These are phyloP conservation scores for Chrysotoxum bicinctum DNA, from an alignment of 2,888 invertebrate genomes.

Conservation along the genomic window DNA sequence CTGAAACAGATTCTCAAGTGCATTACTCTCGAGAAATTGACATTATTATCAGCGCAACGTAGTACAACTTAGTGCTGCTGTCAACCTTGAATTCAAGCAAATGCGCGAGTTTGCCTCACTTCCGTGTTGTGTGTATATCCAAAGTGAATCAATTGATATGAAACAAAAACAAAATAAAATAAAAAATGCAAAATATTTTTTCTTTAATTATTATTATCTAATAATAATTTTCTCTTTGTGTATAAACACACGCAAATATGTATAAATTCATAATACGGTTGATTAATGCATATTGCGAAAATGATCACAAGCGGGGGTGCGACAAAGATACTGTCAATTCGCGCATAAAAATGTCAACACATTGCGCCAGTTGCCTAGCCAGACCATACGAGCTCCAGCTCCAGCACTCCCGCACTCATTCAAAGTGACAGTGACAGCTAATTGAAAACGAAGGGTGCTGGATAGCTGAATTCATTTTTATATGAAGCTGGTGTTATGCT, in stretches of 20 bases:
- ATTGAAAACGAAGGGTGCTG: slow-evolving; percentile 66
- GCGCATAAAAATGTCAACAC: slow-evolving; percentile 71
- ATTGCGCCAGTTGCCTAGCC: slow-evolving; percentile 48
- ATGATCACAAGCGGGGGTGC: slow-evolving; percentile 16
- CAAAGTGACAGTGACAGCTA: slow-evolving; percentile 50
- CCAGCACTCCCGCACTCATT: slow-evolving; percentile 56
- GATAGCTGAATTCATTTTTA: slow-evolving; percentile 2
- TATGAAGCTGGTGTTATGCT: slow-evolving; percentile 26
- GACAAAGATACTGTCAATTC: slow-evolving; percentile 54
- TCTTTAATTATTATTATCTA: slow-evolving; percentile 35
- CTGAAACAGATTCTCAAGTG: slow-evolving; percentile 68
- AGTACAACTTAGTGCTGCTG: slow-evolving; percentile 22
- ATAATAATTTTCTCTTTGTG: slow-evolving; percentile 49
- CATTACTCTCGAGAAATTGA: slow-evolving; percentile 55
- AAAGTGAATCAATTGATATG: slow-evolving; percentile 53
- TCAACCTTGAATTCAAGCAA: slow-evolving; percentile 59
- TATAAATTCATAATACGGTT: slow-evolving; percentile 26
- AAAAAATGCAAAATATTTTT: slow-evolving; percentile 59
- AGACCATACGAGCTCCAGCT: neutral
- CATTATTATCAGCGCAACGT: slow-evolving; percentile 56
- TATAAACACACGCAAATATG: slow-evolving; percentile 26
- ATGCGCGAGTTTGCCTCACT: slow-evolving; percentile 38
- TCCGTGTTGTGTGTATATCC: slow-evolving; percentile 51
- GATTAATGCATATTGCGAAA: slow-evolving; percentile 43
- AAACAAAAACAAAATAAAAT: slow-evolving; percentile 16